Base-by-base conservation (phyloP, 2,888 invertebrate genomes). In the Tribolium freemani region DNA sequence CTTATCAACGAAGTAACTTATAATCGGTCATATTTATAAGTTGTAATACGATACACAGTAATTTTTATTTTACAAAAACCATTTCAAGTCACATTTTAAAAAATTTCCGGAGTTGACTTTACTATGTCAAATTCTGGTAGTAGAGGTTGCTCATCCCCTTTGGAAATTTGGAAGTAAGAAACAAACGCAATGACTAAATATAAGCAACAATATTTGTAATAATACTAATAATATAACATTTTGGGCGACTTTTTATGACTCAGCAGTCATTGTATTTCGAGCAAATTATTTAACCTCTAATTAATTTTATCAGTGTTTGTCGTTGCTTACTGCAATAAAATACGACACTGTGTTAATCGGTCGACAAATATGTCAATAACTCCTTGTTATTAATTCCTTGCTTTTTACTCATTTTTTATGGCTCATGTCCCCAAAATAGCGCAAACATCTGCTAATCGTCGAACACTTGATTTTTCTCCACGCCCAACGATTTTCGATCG, bases 281-380 rank as follows among this genome's bases (percentile, higher is more conserved):
- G 38, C 8, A 16, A 48, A 48, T 11, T 48, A 16, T 48, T 16
- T 48, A 38, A 38, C n/a, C 38, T 38, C 38, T 38, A 57, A 57
- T 57, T 57, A 57, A 57, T 57, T 57, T 57, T 44, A 57, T 57
- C 31, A 20, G 16, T 30, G 44, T 57, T 57, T 44, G 57, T 20
- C 16, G 16, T 16, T 16, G 16, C 16, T 16, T 16, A 20, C 11
- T 44, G 57, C 44, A 31, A 44, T 57, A 44, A 44, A 57, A 16
- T 16, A 44, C 26, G 44, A 13, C 10, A 16, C 4, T 38, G 57
- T 44, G 57, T 16, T 57, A 57, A 57, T 57, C 57, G 13, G 30
- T 31, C 11, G 31, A 31, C 56, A 56, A 56, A 56, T 31, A 56
- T 38, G 8, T 38, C 13, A 48, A 11, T 16, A 11, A 11, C 48